phyloP scores from a whole-genome alignment of 2,113 vertebrate species.

The Megaceryle maxima region DNA sequence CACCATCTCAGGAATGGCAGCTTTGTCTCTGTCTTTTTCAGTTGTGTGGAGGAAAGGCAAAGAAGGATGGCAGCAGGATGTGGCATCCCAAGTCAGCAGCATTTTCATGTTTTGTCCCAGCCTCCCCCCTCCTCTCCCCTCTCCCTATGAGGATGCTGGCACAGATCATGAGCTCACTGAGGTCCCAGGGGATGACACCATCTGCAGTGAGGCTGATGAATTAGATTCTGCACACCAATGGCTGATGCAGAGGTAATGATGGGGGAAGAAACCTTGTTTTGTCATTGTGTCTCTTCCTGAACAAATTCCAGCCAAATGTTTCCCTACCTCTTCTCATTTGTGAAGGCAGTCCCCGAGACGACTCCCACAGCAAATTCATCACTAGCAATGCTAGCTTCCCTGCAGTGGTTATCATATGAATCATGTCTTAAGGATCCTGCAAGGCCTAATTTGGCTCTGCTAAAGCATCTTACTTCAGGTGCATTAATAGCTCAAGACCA shows the following conservation, averaged over 20 bases:
- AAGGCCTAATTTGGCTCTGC: background rate
- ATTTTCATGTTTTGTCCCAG: background rate
- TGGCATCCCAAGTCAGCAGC: background rate
- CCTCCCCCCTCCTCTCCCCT: background rate
- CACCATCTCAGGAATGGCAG: background rate
- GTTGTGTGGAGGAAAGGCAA: background rate
- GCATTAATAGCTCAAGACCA: background rate
- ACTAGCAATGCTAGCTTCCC: background rate
- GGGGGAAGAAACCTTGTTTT: conserved; percentile 36
- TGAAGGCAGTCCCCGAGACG: background rate
- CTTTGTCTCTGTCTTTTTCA: background rate
- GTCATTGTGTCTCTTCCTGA: background rate
- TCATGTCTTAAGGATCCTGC: background rate
- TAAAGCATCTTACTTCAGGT: background rate
- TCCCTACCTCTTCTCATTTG: background rate
- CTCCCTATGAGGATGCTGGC: conserved; percentile 7
- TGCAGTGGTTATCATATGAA: background rate
- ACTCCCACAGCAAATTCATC: background rate
- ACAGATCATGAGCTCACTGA: background rate
- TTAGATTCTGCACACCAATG: conserved; percentile 18
- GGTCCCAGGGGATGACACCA: conserved; percentile 62
- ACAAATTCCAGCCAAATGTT: background rate
- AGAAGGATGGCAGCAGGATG: background rate
- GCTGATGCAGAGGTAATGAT: conserved; percentile 33
- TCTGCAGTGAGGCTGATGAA: conserved; percentile 64